These are phyloP conservation scores for Pterocles orientalis DNA, from an alignment of 2,113 vertebrate genomes.

Conservation along the genomic window DNA sequence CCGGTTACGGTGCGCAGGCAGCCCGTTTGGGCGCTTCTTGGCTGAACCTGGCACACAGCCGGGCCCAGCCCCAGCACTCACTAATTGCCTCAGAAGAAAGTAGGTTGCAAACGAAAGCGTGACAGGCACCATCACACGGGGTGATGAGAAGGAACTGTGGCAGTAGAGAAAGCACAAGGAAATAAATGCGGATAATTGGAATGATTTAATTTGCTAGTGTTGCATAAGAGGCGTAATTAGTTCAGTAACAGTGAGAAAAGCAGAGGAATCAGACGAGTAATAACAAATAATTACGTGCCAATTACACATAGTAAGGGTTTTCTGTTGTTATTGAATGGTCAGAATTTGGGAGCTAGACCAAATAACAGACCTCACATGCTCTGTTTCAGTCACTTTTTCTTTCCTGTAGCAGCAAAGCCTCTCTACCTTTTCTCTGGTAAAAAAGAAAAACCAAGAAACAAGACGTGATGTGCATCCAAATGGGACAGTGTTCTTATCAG, in stretches of 20 bases:
- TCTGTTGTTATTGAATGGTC: constrained; percentile 56
- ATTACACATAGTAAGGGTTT: constrained; percentile 52
- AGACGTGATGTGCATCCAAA: constrained; percentile 46
- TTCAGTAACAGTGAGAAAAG: constrained; percentile 68
- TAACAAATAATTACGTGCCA: constrained; percentile 71
- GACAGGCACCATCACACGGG: constrained; percentile 22
- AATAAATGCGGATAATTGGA: constrained; percentile 67
- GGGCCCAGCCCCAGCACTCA: not conserved
- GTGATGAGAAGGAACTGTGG: constrained; percentile 31
- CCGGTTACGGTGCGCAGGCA: rapidly evolving
- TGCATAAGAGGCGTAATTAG: constrained; percentile 71
- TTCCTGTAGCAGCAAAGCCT: not conserved
- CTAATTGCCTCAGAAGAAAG: constrained; percentile 2
- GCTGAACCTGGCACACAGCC: not conserved
- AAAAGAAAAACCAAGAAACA: not conserved
- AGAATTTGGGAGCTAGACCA: constrained; percentile 47
- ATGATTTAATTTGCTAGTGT: constrained; percentile 73
- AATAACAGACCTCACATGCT: constrained; percentile 44
- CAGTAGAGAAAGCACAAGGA: constrained; percentile 44
- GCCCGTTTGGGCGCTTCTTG: rapidly evolving
- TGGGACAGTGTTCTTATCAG: constrained; percentile 22
- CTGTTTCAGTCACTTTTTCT: constrained; percentile 18
- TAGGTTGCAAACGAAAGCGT: constrained; percentile 20
- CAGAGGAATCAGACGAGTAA: constrained; percentile 65
- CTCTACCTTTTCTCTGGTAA: constrained; percentile 27